Conservation (phyloP, 2,888 invertebrate species). For the Agonopterix arenella region DNA sequence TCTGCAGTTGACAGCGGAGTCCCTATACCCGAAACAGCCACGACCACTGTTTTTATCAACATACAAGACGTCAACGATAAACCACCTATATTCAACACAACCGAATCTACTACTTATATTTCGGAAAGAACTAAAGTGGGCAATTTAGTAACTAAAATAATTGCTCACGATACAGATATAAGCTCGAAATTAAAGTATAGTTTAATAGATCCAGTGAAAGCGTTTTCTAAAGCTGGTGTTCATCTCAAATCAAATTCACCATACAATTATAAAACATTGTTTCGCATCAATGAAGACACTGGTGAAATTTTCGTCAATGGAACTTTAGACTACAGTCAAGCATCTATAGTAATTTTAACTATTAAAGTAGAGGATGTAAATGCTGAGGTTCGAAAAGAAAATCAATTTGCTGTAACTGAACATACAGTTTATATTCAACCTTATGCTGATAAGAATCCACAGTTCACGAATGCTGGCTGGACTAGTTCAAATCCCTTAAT, state of each 20-base stretch:
- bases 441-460: slow-evolving; percentile 85
- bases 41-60: slow-evolving; percentile 83
- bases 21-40: slow-evolving; percentile 86
- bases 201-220: slow-evolving; percentile 81
- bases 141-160: slow-evolving; percentile 78
- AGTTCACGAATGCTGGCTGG: slow-evolving; percentile 85
- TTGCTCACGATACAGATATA: slow-evolving; percentile 83
- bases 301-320: slow-evolving; percentile 83
- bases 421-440: slow-evolving; percentile 88
- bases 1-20: slow-evolving; percentile 85
- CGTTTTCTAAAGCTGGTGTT: slow-evolving; percentile 85
- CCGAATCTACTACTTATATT: slow-evolving; percentile 81
- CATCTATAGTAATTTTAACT: slow-evolving; percentile 84
- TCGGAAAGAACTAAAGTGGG: slow-evolving; percentile 81
- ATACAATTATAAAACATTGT: slow-evolving; percentile 81
- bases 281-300: slow-evolving; percentile 81
- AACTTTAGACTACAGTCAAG: slow-evolving; percentile 82
- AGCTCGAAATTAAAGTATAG: slow-evolving; percentile 82
- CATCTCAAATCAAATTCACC: slow-evolving; percentile 77
- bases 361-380: slow-evolving; percentile 83
- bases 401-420: slow-evolving; percentile 80
- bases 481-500: slow-evolving; percentile 82
- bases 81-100: slow-evolving; percentile 83
- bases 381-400: slow-evolving; percentile 80
- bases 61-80: slow-evolving; percentile 89